These are phyloP conservation scores for Chaetorhynchus papuensis DNA, from an alignment of 2,113 vertebrate species.

Conservation along the genomic window DNA sequence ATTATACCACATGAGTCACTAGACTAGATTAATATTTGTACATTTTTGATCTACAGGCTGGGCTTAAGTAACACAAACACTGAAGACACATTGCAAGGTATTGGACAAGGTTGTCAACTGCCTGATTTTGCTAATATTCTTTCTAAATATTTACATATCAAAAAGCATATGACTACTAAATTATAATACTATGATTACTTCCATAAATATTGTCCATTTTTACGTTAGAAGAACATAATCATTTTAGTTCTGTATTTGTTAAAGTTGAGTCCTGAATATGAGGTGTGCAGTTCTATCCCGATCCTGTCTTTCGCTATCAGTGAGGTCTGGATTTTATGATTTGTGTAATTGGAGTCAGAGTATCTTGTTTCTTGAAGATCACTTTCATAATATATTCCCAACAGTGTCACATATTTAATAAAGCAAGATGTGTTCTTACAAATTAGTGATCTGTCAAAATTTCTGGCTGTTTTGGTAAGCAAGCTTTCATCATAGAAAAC, in stretches of 20 bases:
- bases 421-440: slow-evolving; percentile 12
- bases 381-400: slow-evolving; percentile 31
- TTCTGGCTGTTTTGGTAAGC: slow-evolving; percentile 29
- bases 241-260: background rate
- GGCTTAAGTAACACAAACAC: background rate
- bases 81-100: background rate
- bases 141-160: background rate
- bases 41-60: background rate
- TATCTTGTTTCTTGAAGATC: slow-evolving; percentile 48
- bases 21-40: background rate
- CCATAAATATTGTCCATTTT: slow-evolving; percentile 12
- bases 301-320: background rate
- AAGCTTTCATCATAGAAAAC: background rate
- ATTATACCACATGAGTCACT: background rate
- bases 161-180: background rate
- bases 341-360: slow-evolving; percentile 23
- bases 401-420: slow-evolving; percentile 32
- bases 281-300: background rate
- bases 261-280: background rate
- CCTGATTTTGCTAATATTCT: background rate
- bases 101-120: background rate
- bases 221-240: background rate
- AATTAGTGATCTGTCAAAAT: slow-evolving; percentile 51
- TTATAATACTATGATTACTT: background rate
- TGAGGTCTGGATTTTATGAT: background rate